Base-by-base conservation (phyloP, 2,888 invertebrate genomes). In the Thalpophila matura region DNA sequence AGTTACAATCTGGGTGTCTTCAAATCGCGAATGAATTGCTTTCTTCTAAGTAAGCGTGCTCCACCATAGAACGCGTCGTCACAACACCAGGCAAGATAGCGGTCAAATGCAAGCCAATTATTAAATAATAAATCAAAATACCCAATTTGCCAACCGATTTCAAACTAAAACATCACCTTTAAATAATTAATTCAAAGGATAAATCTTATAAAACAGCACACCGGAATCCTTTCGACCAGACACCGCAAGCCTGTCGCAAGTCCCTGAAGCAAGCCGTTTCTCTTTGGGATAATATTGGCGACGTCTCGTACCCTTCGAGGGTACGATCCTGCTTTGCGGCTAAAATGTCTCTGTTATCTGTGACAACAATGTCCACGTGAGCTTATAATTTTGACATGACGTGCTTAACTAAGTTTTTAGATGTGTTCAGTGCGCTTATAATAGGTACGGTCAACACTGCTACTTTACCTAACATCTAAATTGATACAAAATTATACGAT, bases 281-380 rank as follows among this genome's bases (percentile, higher is more conserved):
- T 51, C 47, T 31, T 35, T n/a, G 38, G 62, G 20, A 57, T 26
- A n/a, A 47, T 47, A 55, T 51, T 75, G 54, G 33, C 22, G 43
- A 51, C 37, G 62, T 69, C 57, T 55, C 51, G 35, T 22, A 40
- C 46, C 57, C 70, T 74, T 29, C 37, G 40, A 54, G 56, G 50
- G 53, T 31, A 49, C n/a, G 3, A 54, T 33, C 42, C 26, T 33
- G 46, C 35, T 49, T 59, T 49, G 51, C 2, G 29, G 42, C 22
- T 51, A 31, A 12, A 58, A 26, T 31, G 9, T 22, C 42, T 51
- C 14, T 47, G 37, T 40, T 57, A 57, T 58, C 50, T 62, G 6
- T 31, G 38, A 58, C 29, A 31, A 24, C 37, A n/a, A 37, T 24
- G 42, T 29, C n/a, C 27, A 47, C 63, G 35, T 22, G 3, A 47